A percentile compares a stretch with the other conserved stretches of the same genome.
Evolutionary conservation across 1,140 invertebrate species (phyloP).

Genomic region (Popillia japonica): DNA sequence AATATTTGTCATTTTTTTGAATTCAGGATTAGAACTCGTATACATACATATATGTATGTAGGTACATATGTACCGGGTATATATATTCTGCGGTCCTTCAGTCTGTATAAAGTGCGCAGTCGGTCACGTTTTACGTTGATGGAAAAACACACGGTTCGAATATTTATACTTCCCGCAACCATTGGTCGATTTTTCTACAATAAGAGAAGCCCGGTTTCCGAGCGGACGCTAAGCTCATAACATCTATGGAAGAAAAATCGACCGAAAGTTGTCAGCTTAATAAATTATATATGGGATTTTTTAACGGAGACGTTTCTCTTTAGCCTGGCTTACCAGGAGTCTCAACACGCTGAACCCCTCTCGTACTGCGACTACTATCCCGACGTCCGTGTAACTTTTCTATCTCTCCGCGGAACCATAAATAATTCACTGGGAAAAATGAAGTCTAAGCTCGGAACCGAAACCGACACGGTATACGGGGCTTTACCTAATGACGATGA

Average conservation of each 20-base stretch:
- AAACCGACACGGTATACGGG: neutral
- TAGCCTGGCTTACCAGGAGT: neutral
- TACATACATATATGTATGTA: neutral
- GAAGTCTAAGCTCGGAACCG: neutral
- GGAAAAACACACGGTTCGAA: conserved; percentile 10
- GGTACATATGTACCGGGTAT: too few relatives aligned
- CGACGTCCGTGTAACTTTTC: neutral
- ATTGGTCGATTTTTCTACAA: conserved; percentile 7
- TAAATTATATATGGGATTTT: conserved; percentile 19
- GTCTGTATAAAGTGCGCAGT: neutral
- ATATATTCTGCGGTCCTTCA: too few relatives aligned
- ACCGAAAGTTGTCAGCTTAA: conserved; percentile 14
- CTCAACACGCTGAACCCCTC: neutral
- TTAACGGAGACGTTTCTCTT: neutral
- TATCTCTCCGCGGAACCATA: neutral
- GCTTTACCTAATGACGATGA: neutral
- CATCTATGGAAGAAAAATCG: neutral
- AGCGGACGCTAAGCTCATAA: neutral
- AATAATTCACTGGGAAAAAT: conserved; percentile 7
- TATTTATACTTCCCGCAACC: neutral
- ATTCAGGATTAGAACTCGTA: neutral
- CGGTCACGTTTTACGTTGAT: neutral
- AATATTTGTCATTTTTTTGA: conserved; percentile 12
- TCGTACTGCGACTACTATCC: too few relatives aligned
- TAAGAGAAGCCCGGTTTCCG: neutral